Percentiles rank a stretch among this genome's conserved stretches.
Conservation (phyloP, 2,113 vertebrate species). For the Catharus minimus region DNA sequence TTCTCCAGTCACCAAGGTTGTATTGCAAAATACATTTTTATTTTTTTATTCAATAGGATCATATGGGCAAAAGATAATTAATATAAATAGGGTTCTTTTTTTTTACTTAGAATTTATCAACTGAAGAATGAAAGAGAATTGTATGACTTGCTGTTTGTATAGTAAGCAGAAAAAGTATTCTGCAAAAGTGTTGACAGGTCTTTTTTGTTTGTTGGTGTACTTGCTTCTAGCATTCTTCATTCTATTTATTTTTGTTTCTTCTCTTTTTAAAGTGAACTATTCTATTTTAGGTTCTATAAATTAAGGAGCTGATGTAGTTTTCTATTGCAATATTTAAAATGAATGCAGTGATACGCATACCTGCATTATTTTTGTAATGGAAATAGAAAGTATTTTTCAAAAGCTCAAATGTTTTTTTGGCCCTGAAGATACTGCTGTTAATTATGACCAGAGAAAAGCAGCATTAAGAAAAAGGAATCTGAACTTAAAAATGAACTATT, state of each 20-base stretch:
- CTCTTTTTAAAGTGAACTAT: constrained; percentile 6
- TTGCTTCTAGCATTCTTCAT: neutral
- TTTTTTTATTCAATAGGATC: neutral
- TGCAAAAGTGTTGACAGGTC: neutral
- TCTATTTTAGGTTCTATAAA: constrained; percentile 3
- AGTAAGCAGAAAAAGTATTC: neutral
- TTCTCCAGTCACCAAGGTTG: neutral
- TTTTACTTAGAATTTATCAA: neutral
- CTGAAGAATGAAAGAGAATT: neutral
- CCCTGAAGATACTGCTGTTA: neutral
- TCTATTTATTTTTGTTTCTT: constrained; percentile 16
- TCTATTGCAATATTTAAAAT: neutral
- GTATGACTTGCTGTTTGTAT: neutral
- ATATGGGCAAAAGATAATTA: neutral
- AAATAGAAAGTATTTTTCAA: neutral
- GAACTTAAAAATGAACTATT: neutral
- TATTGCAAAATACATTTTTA: neutral
- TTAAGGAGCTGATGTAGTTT: constrained; percentile 6
- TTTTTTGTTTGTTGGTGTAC: constrained; percentile 6
- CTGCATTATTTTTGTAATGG: neutral
- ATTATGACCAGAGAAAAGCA: neutral
- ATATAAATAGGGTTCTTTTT: neutral
- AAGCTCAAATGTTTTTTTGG: neutral
- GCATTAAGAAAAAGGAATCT: neutral
- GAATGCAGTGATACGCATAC: neutral